Base-by-base conservation (phyloP, 2,888 invertebrate genomes). In the Antitype chi region DNA sequence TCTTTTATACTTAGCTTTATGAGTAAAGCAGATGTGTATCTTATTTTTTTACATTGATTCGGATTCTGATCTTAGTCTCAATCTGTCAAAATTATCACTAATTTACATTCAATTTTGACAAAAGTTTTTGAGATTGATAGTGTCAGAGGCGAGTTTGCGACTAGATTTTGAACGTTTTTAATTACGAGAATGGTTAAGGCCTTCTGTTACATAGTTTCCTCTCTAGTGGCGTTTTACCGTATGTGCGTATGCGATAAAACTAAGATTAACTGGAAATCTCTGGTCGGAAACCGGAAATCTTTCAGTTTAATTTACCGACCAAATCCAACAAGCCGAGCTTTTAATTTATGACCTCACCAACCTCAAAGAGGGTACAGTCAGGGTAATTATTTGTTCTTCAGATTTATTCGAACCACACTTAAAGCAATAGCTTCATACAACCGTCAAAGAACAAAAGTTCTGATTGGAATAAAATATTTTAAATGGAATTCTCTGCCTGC, bases 251-350 rank as follows among this genome's bases (percentile, higher is more conserved):
- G 28, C 70, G 25, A 70, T 70, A 62, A 70, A 77, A 77, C 70
- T 38, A 79, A 70, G 79, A 63, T 77, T 70, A 55, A 73, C 74
- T 28, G 52, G 60, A 74, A 74, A 74, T 43, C 49, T 70, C 55
- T 38, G 76, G 47, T 77, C n/a, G n/a, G n/a, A n/a, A n/a, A n/a
- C n/a, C n/a, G n/a, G n/a, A 76, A 78, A 77, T 59, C 57, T 59
- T 55, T 55, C 38, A 38, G 52, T 60, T 76, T 77, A 66, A 60
- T 76, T 53, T 69, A 77, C 32, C n/a, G 77, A 55, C 28, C 38
- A 70, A 79, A 49, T 63, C 79, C 62, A 71, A 57, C 38, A 52
- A 78, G 49, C 38, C 63, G 15, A 38, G 55, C 55, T 71, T 80
- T 80, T 80, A 79, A 78, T 78, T 78, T 63, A 78, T 64, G n/a